Percentiles rank a stretch among this genome's conserved stretches.
phyloP scores from a whole-genome alignment of 1,140 invertebrate genomes.

The Acromyrmex heyeri region DNA sequence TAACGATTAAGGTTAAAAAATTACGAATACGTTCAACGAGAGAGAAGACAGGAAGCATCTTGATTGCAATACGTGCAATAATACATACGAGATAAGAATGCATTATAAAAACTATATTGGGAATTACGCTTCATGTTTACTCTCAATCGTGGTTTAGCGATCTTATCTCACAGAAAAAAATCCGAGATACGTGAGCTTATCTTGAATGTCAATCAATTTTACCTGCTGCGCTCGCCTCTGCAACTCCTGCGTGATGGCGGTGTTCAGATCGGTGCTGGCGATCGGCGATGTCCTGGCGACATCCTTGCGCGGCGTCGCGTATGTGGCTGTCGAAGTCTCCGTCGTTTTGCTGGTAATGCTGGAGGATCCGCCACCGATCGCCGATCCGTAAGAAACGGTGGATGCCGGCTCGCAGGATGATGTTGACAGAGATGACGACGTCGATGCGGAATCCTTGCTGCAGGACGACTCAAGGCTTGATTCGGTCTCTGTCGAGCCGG shows the following conservation, averaged over 20 bases:
- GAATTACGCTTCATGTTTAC: neutral
- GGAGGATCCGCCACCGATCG: conserved; percentile 54
- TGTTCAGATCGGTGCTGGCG: conserved; percentile 82
- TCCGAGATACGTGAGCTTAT: neutral
- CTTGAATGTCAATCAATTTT: neutral
- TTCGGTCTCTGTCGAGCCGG: conserved; percentile 85
- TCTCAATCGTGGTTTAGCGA: neutral
- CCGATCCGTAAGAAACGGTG: conserved; percentile 77
- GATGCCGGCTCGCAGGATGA: conserved; percentile 83
- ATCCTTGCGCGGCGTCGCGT: conserved; percentile 56
- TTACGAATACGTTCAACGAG: neutral
- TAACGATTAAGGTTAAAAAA: neutral
- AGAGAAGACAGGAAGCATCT: neutral
- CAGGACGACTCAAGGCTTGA: conserved; percentile 85
- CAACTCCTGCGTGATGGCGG: conserved; percentile 89
- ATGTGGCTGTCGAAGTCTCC: conserved; percentile 60
- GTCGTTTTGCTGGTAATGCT: conserved; percentile 66
- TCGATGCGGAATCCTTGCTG: conserved; percentile 84
- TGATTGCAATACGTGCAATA: neutral
- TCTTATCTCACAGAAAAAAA: neutral
- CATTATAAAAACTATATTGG: neutral
- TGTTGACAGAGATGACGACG: conserved; percentile 84
- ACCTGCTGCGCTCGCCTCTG: conserved; percentile 89
- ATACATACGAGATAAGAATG: neutral
- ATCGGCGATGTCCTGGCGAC: conserved; percentile 67